Evolutionary conservation across 2,888 invertebrate genomes (phyloP).

Genomic region (Plebejus melissa): DNA sequence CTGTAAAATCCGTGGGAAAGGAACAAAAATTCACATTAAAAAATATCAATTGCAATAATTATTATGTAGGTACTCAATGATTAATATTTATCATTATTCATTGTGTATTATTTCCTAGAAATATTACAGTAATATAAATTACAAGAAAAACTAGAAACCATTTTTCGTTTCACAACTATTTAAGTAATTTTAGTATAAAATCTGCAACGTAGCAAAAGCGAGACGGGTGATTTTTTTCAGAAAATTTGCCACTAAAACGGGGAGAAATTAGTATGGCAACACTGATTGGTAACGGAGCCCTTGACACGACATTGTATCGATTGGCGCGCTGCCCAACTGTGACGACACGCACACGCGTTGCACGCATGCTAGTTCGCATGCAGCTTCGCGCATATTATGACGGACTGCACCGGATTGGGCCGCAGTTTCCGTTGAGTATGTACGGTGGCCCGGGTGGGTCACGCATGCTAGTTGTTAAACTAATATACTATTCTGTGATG

Average conservation of each 20-base stretch:
- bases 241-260: not conserved
- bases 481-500: too few species aligned
- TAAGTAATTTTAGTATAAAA: not conserved
- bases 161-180: not conserved
- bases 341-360: conserved; percentile 13
- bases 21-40: not conserved
- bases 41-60: not conserved
- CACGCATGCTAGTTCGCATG: not conserved
- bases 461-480: too few species aligned
- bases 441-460: too few species aligned
- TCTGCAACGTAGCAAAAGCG: not conserved
- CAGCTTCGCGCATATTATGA: not conserved
- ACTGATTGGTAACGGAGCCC: conserved; percentile 31
- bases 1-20: not conserved
- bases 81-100: too few species aligned
- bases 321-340: conserved; percentile 33
- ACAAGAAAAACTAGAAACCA: not conserved
- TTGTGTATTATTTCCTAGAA: not conserved
- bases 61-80: too few species aligned
- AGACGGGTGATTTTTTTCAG: not conserved
- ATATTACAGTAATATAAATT: not conserved
- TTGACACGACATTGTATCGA: conserved; percentile 33
- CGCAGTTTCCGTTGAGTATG: too few species aligned
- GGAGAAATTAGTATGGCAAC: conserved; percentile 2
- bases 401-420: not conserved